Base-by-base conservation (phyloP, 2,797 vertebrate species). In the Babyrousa celebensis region DNA sequence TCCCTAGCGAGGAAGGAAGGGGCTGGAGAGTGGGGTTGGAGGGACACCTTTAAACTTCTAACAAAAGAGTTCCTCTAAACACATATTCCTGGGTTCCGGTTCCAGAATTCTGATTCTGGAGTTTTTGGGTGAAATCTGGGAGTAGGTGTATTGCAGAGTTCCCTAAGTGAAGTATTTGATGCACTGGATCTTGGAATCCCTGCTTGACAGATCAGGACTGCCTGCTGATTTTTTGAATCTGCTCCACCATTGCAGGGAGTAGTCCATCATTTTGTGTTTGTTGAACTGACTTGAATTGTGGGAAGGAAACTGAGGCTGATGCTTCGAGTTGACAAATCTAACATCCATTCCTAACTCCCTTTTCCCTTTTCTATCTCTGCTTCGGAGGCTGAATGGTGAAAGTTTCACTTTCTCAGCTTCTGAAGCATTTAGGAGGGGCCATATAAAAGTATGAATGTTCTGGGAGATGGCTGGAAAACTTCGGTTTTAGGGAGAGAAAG, bases 181-280 rank as follows among this genome's bases (percentile, higher is more conserved):
- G 27, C 2, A 0, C 21, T 56, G 10, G 48, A 36, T 32, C 36
- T 62, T 7, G 5, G 36, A 65, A 12, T 12, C 5, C 12, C n/a
- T 32, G 71, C 62, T 20, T 12, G 6, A 29, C 4, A 23, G 70
- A 48, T 9, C 20, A n/a, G 65, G 16, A 21, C 12, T 25, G 0
- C 78, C 43, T 7, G 5, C 10, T 12, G 15, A 29, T 67, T 20
- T 15, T 62, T 21, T 54, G 56, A 6, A 23, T 36, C 60, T 20
- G 23, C 2, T 6, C 60, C 21, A 2, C 32, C 27, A 58, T 43
- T 1, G 17, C 21, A 25, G 29, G 9, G 0, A 4, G 17, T 9
- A 6, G 23, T 29, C 16, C 60, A 15, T 15, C 14, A 0, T n/a
- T 68, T 1, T 20, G 1, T 67, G 48, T 71, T 52, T 48, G 67